Conservation (phyloP, 2,888 invertebrate genomes). For the Ptilodon capucinus region DNA sequence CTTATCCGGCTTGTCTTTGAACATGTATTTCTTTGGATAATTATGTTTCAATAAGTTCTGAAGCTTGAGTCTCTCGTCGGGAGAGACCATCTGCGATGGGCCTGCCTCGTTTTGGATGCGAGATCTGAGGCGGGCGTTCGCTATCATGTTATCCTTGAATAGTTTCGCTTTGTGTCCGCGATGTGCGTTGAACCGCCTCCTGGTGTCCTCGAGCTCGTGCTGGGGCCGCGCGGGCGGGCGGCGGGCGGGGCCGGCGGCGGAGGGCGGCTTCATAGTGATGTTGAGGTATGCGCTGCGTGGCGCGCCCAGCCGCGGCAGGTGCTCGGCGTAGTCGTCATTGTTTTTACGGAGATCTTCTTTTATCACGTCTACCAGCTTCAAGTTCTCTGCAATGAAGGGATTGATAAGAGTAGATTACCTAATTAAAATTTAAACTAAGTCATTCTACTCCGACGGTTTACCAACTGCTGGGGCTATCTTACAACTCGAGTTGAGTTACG, state of each 20-base stretch:
- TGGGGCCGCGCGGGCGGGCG: background rate
- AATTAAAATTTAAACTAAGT: too few relatives aligned
- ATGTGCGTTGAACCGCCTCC: background rate
- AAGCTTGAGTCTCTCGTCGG: background rate
- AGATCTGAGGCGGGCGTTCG: background rate
- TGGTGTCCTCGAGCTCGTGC: background rate
- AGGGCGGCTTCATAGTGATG: background rate
- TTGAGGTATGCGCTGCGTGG: background rate
- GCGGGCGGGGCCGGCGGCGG: background rate
- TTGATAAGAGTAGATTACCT: too few relatives aligned
- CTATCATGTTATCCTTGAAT: background rate
- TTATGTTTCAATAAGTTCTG: background rate
- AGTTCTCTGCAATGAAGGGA: slow-evolving; percentile 19
- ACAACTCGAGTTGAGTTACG: too few relatives aligned
- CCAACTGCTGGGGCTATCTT: too few relatives aligned
- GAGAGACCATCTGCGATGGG: background rate
- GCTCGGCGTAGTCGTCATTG: slow-evolving; percentile 55
- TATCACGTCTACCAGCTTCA: slow-evolving; percentile 37
- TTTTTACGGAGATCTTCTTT: slow-evolving; percentile 44
- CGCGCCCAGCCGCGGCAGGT: background rate
- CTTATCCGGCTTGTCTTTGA: slow-evolving; percentile 18
- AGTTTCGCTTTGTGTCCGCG: background rate
- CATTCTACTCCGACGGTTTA: too few relatives aligned
- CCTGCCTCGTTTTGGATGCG: background rate
- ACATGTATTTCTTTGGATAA: background rate